phyloP scores from a whole-genome alignment of 2,797 vertebrate species.

The Typhlichthys subterraneus region DNA sequence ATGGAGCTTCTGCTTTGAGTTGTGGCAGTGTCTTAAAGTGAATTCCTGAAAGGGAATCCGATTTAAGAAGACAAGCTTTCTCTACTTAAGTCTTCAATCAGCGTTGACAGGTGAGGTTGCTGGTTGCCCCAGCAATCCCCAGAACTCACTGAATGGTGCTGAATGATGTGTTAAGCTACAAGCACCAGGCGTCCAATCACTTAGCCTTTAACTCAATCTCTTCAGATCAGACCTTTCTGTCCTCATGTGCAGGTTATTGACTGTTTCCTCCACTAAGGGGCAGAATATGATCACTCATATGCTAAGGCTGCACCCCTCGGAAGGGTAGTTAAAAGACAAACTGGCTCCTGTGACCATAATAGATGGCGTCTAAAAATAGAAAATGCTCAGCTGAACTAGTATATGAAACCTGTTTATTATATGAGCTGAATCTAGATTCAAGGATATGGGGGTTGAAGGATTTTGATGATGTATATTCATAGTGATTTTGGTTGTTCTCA shows the following conservation, averaged over 20 bases:
- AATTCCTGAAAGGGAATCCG: constrained; percentile 14
- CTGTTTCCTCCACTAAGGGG: constrained; percentile 79
- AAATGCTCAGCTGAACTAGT: no score
- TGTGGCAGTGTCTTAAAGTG: constrained; percentile 12
- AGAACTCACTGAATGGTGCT: constrained; percentile 11
- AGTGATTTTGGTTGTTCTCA: constrained; percentile 72
- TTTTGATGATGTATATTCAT: constrained; percentile 56
- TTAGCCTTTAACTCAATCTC: constrained; percentile 14
- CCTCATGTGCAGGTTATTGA: constrained; percentile 43
- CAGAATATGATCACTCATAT: constrained; percentile 79
- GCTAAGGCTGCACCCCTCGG: constrained; percentile 17
- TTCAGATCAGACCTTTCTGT: constrained; percentile 16
- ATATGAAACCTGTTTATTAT: no score
- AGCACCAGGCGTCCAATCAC: constrained; percentile 30
- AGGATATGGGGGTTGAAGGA: constrained; percentile 33
- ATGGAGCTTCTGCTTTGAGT: constrained; percentile 17
- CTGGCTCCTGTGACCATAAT: constrained; percentile 8
- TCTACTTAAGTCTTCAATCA: constrained; percentile 31
- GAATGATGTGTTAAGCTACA: constrained; percentile 8
- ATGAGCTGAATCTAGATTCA: no score
- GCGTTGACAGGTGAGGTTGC: constrained; percentile 22
- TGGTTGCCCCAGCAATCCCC: constrained; percentile 34
- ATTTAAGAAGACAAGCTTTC: constrained; percentile 24
- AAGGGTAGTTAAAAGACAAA: constrained; percentile 33
- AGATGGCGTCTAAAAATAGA: background rate